Conservation (phyloP, 2,113 vertebrate species). For the Lethenteron reissneri region DNA sequence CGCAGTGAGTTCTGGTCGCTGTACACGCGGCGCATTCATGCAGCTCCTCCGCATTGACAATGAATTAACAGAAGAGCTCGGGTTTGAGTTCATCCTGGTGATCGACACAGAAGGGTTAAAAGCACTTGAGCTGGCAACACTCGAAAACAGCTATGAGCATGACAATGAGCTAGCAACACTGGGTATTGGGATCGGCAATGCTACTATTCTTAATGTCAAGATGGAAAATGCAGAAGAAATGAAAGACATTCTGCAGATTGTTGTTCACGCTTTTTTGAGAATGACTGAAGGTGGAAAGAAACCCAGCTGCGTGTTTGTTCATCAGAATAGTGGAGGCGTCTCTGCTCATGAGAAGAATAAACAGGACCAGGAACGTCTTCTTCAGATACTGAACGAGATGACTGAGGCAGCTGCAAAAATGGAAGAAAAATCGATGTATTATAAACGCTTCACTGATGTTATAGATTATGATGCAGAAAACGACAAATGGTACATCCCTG, state of each 20-base stretch:
- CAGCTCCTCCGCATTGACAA: neutral
- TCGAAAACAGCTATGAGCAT: neutral
- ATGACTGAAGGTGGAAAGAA: neutral
- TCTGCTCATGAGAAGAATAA: neutral
- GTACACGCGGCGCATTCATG: neutral
- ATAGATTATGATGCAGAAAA: constrained; percentile 14
- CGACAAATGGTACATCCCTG: constrained; percentile 15
- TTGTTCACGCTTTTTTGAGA: neutral
- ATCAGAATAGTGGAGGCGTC: neutral
- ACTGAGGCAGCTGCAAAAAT: neutral
- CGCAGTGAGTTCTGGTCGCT: neutral
- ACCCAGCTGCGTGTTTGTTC: neutral
- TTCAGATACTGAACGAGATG: neutral
- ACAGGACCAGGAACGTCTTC: neutral
- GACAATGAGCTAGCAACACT: constrained; percentile 6
- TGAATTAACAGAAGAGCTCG: neutral
- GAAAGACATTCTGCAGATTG: constrained; percentile 1
- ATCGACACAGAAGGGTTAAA: neutral
- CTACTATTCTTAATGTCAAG: neutral
- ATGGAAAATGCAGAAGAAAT: constrained; percentile 1
- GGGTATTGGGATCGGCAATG: neutral
- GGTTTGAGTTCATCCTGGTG: neutral
- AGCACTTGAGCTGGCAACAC: neutral
- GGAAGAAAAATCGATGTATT: neutral
- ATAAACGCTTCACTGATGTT: neutral